Evolutionary conservation across 2,113 vertebrate genomes (phyloP).

Genomic region (Callipepla squamata): DNA sequence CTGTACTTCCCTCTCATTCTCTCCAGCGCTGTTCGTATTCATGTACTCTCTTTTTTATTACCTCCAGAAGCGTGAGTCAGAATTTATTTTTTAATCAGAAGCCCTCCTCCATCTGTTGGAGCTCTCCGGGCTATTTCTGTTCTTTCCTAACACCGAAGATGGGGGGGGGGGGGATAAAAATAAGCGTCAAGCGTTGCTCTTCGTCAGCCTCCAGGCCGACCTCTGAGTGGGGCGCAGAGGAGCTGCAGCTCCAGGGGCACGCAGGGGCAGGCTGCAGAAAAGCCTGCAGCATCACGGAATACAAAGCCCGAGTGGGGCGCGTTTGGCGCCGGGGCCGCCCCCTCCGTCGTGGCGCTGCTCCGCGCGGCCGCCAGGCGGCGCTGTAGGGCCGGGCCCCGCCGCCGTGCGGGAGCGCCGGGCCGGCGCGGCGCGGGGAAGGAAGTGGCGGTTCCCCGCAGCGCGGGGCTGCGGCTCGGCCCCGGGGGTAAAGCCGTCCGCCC

Average conservation of each 20-base stretch:
- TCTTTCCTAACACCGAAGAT: background rate
- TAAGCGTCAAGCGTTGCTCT: background rate
- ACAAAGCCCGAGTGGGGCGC: background rate
- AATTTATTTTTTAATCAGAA: slow-evolving; percentile 61
- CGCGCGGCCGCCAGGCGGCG: background rate
- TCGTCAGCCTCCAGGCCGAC: background rate
- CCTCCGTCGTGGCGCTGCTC: no score
- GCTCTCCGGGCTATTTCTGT: slow-evolving; percentile 41
- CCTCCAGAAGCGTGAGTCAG: slow-evolving; percentile 35
- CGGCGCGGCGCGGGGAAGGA: background rate
- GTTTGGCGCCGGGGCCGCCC: background rate
- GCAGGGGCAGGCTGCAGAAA: no score
- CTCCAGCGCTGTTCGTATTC: slow-evolving; percentile 3
- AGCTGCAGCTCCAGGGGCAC: slow-evolving; percentile 28
- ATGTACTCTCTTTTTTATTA: slow-evolving; percentile 2
- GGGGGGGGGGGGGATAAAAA: background rate
- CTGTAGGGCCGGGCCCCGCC: background rate
- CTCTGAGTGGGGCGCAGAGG: background rate
- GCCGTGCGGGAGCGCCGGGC: background rate
- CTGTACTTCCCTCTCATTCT: slow-evolving; percentile 21
- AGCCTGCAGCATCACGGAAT: background rate
- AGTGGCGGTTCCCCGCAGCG: background rate
- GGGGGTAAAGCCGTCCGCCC: background rate
- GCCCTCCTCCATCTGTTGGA: slow-evolving; percentile 34
- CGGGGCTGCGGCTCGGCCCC: background rate